A percentile compares a stretch with the other conserved stretches of the same genome.
Conservation (phyloP, 1,140 invertebrate genomes). For the Chelonus insularis region DNA sequence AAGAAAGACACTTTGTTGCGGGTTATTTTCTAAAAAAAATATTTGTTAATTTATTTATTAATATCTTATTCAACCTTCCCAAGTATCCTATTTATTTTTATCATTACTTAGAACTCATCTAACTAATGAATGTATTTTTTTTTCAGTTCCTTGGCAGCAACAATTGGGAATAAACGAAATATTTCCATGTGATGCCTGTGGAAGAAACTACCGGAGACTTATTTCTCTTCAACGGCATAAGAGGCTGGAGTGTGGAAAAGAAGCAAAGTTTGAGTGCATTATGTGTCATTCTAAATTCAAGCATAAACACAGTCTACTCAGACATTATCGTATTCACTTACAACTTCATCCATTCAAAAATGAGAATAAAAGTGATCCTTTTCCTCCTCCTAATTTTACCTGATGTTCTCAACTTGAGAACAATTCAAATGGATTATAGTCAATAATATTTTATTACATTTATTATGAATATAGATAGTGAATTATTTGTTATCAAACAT, state of each 20-base stretch:
- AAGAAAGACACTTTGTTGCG: slow-evolving; percentile 51
- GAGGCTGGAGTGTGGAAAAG: slow-evolving; percentile 53
- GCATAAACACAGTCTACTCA: slow-evolving; percentile 52
- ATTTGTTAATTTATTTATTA: slow-evolving; percentile 1
- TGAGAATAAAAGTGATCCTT: slow-evolving; percentile 1
- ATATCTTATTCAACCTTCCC: too few relatives aligned
- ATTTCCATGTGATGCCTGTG: slow-evolving; percentile 48
- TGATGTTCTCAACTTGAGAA: neutral
- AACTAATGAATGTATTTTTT: slow-evolving; percentile 24
- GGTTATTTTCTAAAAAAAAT: slow-evolving; percentile 51
- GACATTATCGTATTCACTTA: slow-evolving; percentile 48
- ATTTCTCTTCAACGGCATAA: slow-evolving; percentile 54
- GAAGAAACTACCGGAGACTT: slow-evolving; percentile 45
- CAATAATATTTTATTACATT: too few relatives aligned
- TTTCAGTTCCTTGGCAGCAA: slow-evolving; percentile 37
- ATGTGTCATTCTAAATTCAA: slow-evolving; percentile 52
- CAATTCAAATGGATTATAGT: too few relatives aligned
- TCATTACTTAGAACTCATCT: too few relatives aligned
- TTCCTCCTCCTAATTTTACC: too few relatives aligned
- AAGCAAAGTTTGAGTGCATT: slow-evolving; percentile 51
- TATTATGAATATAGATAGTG: too few relatives aligned
- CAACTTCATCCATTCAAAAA: neutral
- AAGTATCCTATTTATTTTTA: too few relatives aligned
- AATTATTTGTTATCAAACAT: too few relatives aligned
- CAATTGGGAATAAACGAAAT: slow-evolving; percentile 28